Conservation (phyloP, 1,140 invertebrate genomes). For the Delia radicum region DNA sequence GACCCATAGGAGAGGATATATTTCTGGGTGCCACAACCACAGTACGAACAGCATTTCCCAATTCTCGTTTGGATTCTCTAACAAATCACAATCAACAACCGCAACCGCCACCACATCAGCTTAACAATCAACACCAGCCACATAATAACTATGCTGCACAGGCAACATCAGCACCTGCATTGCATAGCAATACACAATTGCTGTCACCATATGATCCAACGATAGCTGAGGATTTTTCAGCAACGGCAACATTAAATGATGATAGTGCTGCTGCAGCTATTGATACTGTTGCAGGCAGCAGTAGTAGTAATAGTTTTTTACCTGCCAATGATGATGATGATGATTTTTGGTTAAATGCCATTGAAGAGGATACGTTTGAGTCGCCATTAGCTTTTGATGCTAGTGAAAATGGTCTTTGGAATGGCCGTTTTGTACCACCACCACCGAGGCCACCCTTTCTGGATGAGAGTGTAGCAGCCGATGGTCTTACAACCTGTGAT, state of each 20-base stretch:
- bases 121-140: constrained; percentile 5
- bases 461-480: constrained; percentile 63
- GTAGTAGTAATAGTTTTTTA: constrained; percentile 13
- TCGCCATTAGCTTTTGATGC: constrained; percentile 62
- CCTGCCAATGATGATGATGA: constrained; percentile 44
- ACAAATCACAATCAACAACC: constrained; percentile 24
- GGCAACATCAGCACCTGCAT: constrained; percentile 3
- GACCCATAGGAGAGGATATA: constrained; percentile 37
- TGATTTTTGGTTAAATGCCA: constrained; percentile 55
- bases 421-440: constrained; percentile 67
- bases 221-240: constrained; percentile 16
- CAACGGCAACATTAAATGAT: constrained; percentile 5
- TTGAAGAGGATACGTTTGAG: constrained; percentile 55
- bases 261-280: background rate
- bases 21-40: constrained; percentile 49
- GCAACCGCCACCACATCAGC: background rate
- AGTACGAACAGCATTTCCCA: constrained; percentile 49
- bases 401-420: constrained; percentile 66
- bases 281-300: background rate
- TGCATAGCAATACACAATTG: constrained; percentile 39
- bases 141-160: background rate
- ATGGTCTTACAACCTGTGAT: constrained; percentile 72
- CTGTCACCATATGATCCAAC: constrained; percentile 32
- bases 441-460: constrained; percentile 67
- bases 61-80: constrained; percentile 48